Evolutionary conservation across 2,888 invertebrate species (phyloP), one percentile per base, ranked within the genome.

Genomic region (Drosophila gaucha): DNA sequence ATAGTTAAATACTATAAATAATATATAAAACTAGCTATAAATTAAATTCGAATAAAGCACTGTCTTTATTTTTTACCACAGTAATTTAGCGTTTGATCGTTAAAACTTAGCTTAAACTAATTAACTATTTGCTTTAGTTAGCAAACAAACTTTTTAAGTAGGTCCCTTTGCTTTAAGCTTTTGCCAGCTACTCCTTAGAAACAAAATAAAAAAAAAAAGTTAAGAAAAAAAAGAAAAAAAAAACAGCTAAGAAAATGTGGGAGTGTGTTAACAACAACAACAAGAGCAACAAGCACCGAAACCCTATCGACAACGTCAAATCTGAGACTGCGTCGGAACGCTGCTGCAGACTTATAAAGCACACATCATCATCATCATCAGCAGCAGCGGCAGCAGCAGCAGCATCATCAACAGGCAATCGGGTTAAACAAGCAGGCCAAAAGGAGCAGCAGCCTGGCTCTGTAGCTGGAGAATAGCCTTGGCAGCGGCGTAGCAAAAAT

Each of bases 401-500:
- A 68, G 63, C 72, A 74, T 69, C 73, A 64, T 63, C 74, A 60
- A 56, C 69, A 50, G 64, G 73, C 64, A 74, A 69, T 70, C 72
- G 74, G 72, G 55, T 50, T 73, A 58, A 74, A 57, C 74, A 68
- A 74, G 71, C 52, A 64, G 65, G 44, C 50, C 60, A 56, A 54
- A 56, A 70, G 65, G 51, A 62, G 64, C 67, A 58, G 62, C 62
- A 56, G 49, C 47, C 68, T 41, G 56, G 39, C 63, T 57, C 33
- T 54, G 36, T 35, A 58, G 66, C 65, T 65, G 56, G 58, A 36
- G 56, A 67, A 68, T 65, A 83, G 80, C 84, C 86, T 86, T 77
- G 85, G 82, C 82, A 69, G 75, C 83, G 76, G 74, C 84, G 86
- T 80, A 86, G 86, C 88, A 74, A 88, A 86, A 88, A 86, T 86